phyloP scores from a whole-genome alignment of 2,113 vertebrate species.

The Alces alces region DNA sequence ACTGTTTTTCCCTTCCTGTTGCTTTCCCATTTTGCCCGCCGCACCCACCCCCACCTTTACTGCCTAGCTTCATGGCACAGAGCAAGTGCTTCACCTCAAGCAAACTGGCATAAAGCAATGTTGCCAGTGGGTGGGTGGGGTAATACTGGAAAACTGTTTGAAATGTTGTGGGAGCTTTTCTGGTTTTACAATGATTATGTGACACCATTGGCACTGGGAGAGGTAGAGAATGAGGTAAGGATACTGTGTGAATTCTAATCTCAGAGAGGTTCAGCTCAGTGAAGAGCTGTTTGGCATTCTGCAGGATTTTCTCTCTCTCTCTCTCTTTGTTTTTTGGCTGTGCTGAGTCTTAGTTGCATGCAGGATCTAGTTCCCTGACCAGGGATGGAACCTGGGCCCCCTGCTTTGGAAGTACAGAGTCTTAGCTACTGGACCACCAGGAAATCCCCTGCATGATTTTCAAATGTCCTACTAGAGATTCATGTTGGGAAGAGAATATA shows the following conservation, averaged over 20 bases:
- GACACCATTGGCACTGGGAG: neutral
- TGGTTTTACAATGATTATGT: neutral
- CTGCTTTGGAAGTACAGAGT: neutral
- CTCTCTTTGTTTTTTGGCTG: neutral
- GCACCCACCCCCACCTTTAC: neutral
- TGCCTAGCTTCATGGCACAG: neutral
- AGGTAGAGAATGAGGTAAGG: no score
- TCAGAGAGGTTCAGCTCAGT: neutral
- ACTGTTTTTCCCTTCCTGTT: neutral
- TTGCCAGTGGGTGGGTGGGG: rapidly evolving
- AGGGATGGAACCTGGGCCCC: neutral
- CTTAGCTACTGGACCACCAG: neutral
- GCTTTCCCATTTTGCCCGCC: neutral
- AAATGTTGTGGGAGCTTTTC: neutral
- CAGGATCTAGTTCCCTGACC: neutral
- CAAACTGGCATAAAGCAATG: neutral
- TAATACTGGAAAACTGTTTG: neutral
- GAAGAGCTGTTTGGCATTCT: neutral
- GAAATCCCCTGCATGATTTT: neutral
- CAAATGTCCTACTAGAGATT: neutral
- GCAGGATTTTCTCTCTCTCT: neutral
- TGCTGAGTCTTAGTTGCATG: neutral
- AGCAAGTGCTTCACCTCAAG: neutral
- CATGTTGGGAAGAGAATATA: neutral
- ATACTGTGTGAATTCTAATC: neutral